Evolutionary conservation across 2,797 vertebrate species (phyloP).

Genomic region (Myripristis jacobus): DNA sequence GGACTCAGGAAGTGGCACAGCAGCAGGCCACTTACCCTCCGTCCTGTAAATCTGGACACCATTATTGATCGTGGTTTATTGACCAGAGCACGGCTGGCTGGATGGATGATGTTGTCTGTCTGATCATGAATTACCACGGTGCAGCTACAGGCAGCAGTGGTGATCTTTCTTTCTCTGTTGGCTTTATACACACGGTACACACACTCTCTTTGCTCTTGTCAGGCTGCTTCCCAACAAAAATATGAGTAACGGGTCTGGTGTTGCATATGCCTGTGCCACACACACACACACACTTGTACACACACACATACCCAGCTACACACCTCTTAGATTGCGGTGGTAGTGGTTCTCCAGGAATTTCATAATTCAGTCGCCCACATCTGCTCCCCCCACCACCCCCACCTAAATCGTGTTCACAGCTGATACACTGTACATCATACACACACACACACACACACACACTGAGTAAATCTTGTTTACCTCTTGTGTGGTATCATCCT

Average conservation of each 20-base stretch:
- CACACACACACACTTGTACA: not conserved
- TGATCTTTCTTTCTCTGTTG: slow-evolving; percentile 12
- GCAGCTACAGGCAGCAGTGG: slow-evolving; percentile 1
- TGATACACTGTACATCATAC: slow-evolving; percentile 20
- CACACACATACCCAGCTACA: slow-evolving; percentile 7
- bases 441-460: slow-evolving; percentile 21
- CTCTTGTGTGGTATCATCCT: slow-evolving; percentile 23
- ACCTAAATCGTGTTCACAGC: slow-evolving; percentile 49
- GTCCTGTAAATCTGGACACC: slow-evolving; percentile 46
- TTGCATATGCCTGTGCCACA: slow-evolving; percentile 12
- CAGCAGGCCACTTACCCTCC: slow-evolving; percentile 43
- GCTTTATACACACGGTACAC: not conserved
- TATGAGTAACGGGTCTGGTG: too few species aligned
- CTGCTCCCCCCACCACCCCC: slow-evolving; percentile 16
- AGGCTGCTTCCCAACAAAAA: slow-evolving; percentile 10
- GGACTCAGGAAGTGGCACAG: slow-evolving; percentile 36
- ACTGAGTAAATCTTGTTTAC: slow-evolving; percentile 41
- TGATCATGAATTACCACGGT: slow-evolving; percentile 45
- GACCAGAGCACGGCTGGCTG: slow-evolving; percentile 47
- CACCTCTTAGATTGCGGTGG: slow-evolving; percentile 41
- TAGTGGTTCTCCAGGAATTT: slow-evolving; percentile 42
- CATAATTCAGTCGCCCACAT: slow-evolving; percentile 18
- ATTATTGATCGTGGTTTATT: slow-evolving; percentile 62
- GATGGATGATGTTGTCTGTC: slow-evolving; percentile 36
- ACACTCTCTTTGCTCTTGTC: slow-evolving; percentile 4